These are phyloP conservation scores for Nicator chloris DNA, from an alignment of 2,113 vertebrate species.

Conservation along the genomic window DNA sequence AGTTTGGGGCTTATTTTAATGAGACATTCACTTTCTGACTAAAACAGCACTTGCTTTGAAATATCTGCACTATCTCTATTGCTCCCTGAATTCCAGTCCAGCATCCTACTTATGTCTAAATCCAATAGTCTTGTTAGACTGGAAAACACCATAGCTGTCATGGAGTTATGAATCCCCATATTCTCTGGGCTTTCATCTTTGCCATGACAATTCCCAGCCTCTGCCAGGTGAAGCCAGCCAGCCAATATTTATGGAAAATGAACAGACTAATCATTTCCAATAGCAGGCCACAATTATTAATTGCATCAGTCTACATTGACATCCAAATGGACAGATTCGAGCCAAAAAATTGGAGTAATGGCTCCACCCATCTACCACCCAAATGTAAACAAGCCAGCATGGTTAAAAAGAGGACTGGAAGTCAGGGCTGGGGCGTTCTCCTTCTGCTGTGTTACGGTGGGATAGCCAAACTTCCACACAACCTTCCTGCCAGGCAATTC, in stretches of 20 bases:
- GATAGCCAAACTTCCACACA: background rate
- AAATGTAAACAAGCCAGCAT: constrained; percentile 43
- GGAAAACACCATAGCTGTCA: constrained; percentile 52
- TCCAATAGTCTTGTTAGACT: constrained; percentile 36
- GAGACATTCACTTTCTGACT: constrained; percentile 23
- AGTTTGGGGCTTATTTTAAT: background rate
- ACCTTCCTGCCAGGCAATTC: background rate
- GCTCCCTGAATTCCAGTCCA: constrained; percentile 6
- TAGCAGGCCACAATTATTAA: constrained; percentile 38
- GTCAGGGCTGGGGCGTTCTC: background rate
- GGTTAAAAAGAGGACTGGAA: constrained; percentile 15
- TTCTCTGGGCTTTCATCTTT: constrained; percentile 58
- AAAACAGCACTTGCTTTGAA: constrained; percentile 37
- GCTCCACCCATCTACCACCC: constrained; percentile 39
- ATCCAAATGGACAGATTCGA: constrained; percentile 23
- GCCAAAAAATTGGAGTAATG: constrained; percentile 64
- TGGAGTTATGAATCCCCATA: constrained; percentile 42
- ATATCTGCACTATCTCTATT: background rate
- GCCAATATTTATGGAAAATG: constrained; percentile 36
- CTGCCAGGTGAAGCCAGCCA: constrained; percentile 63
- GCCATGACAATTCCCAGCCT: constrained; percentile 56
- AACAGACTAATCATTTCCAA: constrained; percentile 64
- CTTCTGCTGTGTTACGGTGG: background rate
- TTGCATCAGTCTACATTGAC: constrained; percentile 48
- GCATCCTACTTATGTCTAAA: constrained; percentile 50